Evolutionary conservation across 2,113 vertebrate species (phyloP).

Genomic region (Microtus pennsylvanicus): DNA sequence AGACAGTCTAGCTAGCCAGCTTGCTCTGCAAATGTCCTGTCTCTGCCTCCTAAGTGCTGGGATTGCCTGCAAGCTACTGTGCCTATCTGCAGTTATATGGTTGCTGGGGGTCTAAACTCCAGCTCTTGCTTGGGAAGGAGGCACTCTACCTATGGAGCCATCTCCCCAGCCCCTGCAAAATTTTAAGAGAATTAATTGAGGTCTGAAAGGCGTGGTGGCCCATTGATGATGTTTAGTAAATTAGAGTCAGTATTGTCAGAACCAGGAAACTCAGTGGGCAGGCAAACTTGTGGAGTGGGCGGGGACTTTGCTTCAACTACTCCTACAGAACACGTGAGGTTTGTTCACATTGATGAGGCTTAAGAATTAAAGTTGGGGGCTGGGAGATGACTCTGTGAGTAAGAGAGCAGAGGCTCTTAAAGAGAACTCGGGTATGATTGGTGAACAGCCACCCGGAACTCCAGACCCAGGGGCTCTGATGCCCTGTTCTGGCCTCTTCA

Average conservation of each 20-base stretch:
- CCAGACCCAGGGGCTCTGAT: not conserved
- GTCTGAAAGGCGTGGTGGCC: not conserved
- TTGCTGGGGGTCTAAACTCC: not conserved
- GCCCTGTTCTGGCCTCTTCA: not conserved
- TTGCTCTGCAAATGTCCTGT: not conserved
- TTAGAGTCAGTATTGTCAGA: not conserved
- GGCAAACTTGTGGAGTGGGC: not conserved
- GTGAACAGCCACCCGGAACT: not conserved
- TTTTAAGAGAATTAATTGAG: not conserved
- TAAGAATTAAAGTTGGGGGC: conserved; percentile 35
- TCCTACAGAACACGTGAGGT: not conserved
- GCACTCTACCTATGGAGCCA: no score
- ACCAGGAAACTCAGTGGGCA: not conserved
- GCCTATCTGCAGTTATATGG: not conserved
- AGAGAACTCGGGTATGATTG: no score
- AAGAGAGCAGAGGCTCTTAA: not conserved
- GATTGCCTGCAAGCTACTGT: not conserved
- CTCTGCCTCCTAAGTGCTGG: not conserved
- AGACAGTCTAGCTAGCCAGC: not conserved
- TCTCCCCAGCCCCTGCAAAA: not conserved
- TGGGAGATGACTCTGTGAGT: not conserved
- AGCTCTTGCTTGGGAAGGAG: not conserved
- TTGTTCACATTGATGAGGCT: conserved; percentile 16
- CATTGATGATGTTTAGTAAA: not conserved
- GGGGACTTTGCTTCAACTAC: not conserved